Conservation (phyloP, 2,888 invertebrate genomes). For the Teleiodes luculella region DNA sequence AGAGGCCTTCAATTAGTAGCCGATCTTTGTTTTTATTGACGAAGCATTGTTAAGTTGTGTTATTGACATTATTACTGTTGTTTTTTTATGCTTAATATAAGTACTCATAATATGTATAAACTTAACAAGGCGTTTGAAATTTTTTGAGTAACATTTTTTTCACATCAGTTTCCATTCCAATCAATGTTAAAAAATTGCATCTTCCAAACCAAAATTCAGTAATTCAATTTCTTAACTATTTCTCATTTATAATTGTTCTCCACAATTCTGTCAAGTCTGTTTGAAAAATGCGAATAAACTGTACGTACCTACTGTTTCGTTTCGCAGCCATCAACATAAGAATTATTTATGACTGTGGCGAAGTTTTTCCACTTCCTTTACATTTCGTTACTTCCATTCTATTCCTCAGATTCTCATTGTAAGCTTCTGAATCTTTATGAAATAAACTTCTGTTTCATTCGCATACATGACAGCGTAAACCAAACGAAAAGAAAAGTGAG, state of each 20-base stretch:
- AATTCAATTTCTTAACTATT: background rate
- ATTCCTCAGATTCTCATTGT: slow-evolving; percentile 27
- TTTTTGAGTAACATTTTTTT: too few relatives aligned
- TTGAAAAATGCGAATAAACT: slow-evolving; percentile 19
- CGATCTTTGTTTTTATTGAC: background rate
- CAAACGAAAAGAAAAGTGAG: slow-evolving; percentile 29
- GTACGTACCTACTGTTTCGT: slow-evolving; percentile 18
- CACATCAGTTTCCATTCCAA: too few relatives aligned
- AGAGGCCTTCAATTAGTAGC: slow-evolving; percentile 7
- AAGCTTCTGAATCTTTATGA: slow-evolving; percentile 28
- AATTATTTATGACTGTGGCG: slow-evolving; percentile 27
- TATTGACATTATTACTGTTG: too few relatives aligned
- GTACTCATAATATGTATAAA: too few relatives aligned
- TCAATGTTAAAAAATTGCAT: background rate
- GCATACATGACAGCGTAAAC: background rate
- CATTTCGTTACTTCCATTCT: slow-evolving; percentile 30
- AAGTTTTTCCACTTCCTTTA: slow-evolving; percentile 26
- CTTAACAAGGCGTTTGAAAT: too few relatives aligned
- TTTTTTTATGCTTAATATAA: too few relatives aligned
- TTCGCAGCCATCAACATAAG: slow-evolving; percentile 26
- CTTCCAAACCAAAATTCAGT: background rate
- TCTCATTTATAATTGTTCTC: background rate
- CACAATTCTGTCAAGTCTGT: slow-evolving; percentile 22
- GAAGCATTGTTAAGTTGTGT: background rate
- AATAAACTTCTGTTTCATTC: slow-evolving; percentile 14